Evolutionary conservation across 2,888 invertebrate species (phyloP).

Genomic region (Cheilosia urbana): DNA sequence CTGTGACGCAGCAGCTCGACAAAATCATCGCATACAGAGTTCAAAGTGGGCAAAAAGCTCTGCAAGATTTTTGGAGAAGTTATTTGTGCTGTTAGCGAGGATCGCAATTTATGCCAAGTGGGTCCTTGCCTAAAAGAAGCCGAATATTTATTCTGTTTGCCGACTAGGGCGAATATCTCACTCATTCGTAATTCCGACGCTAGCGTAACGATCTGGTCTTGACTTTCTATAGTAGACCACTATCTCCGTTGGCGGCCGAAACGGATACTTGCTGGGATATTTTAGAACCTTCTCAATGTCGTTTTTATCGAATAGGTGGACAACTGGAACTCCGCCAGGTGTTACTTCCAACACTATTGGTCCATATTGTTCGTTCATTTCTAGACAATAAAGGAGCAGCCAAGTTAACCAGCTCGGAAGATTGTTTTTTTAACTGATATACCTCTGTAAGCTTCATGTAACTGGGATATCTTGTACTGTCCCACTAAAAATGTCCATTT

Average conservation of each 20-base stretch:
- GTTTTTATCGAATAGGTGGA: constrained; percentile 88
- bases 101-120: constrained; percentile 90
- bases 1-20: constrained; percentile 87
- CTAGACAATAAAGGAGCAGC: constrained; percentile 80
- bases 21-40: constrained; percentile 91
- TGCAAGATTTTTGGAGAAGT: constrained; percentile 91
- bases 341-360: constrained; percentile 91
- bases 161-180: constrained; percentile 84
- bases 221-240: constrained; percentile 90
- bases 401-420: background rate
- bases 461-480: constrained; percentile 88
- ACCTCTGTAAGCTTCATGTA: constrained; percentile 93
- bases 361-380: constrained; percentile 90
- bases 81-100: constrained; percentile 89
- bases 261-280: constrained; percentile 89
- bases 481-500: constrained; percentile 90
- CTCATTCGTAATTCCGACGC: constrained; percentile 93
- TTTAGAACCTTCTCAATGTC: constrained; percentile 92
- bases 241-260: constrained; percentile 93
- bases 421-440: constrained; percentile 72
- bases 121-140: constrained; percentile 87
- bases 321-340: constrained; percentile 89
- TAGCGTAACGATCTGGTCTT: constrained; percentile 91
- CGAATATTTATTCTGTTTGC: constrained; percentile 9
- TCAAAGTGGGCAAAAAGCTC: constrained; percentile 90